Percentiles rank a stretch among this genome's conserved stretches.
Evolutionary conservation across 2,888 invertebrate genomes (phyloP).

Genomic region (Mamestra brassicae): DNA sequence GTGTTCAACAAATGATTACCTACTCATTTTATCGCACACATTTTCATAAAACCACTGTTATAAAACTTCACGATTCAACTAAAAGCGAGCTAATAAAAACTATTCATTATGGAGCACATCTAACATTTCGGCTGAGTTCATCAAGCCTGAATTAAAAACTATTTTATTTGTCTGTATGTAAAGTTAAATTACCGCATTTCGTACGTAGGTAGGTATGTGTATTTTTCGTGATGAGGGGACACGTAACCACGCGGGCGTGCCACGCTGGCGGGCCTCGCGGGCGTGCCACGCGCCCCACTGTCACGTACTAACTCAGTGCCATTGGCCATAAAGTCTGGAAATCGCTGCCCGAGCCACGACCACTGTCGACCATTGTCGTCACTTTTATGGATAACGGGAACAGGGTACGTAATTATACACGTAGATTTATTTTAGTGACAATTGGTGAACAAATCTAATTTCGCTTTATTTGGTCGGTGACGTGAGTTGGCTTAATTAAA

Average conservation of each 20-base stretch:
- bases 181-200: conserved; percentile 45
- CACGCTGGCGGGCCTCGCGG: conserved; percentile 32
- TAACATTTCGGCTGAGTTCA: conserved; percentile 37
- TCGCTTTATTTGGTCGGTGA: conserved; percentile 62
- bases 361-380: conserved; percentile 71
- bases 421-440: conserved; percentile 70
- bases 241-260: conserved; percentile 61
- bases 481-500: conserved; percentile 63
- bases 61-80: conserved; percentile 49
- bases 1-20: conserved; percentile 29
- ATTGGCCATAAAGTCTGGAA: conserved; percentile 74
- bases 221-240: conserved; percentile 61
- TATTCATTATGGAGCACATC: conserved; percentile 36
- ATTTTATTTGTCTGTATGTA: conserved; percentile 22
- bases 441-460: conserved; percentile 70
- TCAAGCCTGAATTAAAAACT: conserved; percentile 37
- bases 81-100: conserved; percentile 48
- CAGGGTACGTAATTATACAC: conserved; percentile 76
- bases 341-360: conserved; percentile 72
- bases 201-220: conserved; percentile 38
- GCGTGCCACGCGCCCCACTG: conserved; percentile 58
- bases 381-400: conserved; percentile 75
- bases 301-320: conserved; percentile 71
- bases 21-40: conserved; percentile 35
- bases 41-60: conserved; percentile 48